Base-by-base conservation (phyloP, 2,888 invertebrate species). In the Lepidocyrtinus sp. region DNA sequence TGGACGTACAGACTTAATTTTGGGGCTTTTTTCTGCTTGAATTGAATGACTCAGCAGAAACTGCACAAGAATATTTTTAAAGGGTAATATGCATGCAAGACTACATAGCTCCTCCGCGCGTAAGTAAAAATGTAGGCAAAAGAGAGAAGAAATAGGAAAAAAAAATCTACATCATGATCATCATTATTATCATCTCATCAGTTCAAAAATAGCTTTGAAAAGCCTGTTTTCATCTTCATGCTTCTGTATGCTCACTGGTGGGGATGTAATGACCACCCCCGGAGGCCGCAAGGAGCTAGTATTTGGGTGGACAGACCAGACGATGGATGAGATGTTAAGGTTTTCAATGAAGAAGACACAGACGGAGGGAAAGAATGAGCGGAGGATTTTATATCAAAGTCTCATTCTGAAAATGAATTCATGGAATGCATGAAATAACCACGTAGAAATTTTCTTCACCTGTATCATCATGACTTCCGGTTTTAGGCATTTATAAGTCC, bases 381-480 rank as follows among this genome's bases (percentile, higher is more conserved):
- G 5, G 17, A 36, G 36, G 7, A 36, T 55, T 55, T n/a, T n/a
- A 55, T 55, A 9, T 55, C 17, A 55, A 36, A 36, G 5, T 36
- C 36, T 36, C 12, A 12, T 55, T n/a, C 36, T 7, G 12, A 55
- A 55, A 55, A 55, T 55, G 17, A 17, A 65, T 27, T 26, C 65
- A 27, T 65, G 68, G 55, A 55, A 55, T 55, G 55, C 55, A 55
- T 55, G 55, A 55, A 7, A 55, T n/a, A n/a, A n/a, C 55, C 55
- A 55, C 55, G 46, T 69, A 24, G 25, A 69, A 24, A 59, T 24
- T 17, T 5, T 55, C 55, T 55, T 55, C 55, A 55, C n/a, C 55
- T 55, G 55, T 55, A 78, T 78, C 68, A 78, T 78, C 79, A 79
- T 79, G 79, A 79, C 79, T 79, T 79, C 79, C 79, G 79, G 79